phyloP scores from a whole-genome alignment of 2,797 vertebrate genomes.

The Peromyscus eremicus region DNA sequence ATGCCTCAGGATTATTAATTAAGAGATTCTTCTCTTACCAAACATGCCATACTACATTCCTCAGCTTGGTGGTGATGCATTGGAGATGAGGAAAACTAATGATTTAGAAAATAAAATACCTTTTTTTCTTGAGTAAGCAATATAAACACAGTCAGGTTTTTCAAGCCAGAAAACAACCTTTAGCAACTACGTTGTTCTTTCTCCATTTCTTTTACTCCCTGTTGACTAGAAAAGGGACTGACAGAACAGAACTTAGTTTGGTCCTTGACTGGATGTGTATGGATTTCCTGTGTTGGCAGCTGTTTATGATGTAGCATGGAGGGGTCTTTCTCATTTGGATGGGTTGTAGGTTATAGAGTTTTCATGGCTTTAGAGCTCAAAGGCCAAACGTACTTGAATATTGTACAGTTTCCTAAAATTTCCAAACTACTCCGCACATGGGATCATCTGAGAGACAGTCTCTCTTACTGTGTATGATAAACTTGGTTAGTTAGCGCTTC shows the following conservation, averaged over 20 bases:
- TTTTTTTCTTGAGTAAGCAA: constrained; percentile 15
- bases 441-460: background rate
- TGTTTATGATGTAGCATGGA: background rate
- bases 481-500: background rate
- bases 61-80: background rate
- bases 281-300: background rate
- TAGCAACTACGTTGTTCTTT: background rate
- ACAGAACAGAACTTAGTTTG: constrained; percentile 18
- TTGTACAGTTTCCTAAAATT: constrained; percentile 8
- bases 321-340: background rate
- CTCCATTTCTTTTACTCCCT: background rate
- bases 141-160: constrained; percentile 42
- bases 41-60: constrained; percentile 19
- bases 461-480: background rate
- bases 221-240: background rate
- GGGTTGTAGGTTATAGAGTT: background rate
- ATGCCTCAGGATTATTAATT: constrained; percentile 60
- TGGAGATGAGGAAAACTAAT: constrained; percentile 40
- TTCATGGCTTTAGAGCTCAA: background rate
- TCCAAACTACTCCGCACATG: background rate
- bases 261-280: too few species aligned
- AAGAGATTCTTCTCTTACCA: constrained; percentile 36
- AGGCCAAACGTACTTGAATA: background rate
- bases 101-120: constrained; percentile 47
- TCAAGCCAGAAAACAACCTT: background rate